Base-by-base conservation (phyloP, 2,888 invertebrate genomes). In the Orthosia gracilis region DNA sequence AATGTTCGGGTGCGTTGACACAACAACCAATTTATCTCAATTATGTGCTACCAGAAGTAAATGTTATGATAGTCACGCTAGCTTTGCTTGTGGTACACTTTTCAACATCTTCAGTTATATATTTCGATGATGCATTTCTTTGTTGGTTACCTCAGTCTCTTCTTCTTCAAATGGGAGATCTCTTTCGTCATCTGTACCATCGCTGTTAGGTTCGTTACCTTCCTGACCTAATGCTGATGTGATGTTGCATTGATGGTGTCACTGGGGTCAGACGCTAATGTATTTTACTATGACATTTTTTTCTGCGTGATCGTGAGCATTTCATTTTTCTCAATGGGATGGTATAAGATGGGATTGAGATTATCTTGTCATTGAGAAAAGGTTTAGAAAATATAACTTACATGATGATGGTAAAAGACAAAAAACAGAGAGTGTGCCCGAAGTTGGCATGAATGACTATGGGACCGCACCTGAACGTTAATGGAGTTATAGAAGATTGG, bases 11-110 rank as follows among this genome's bases (percentile, higher is more conserved):
- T 87, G 86, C 89, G 88, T 89, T 89, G 91, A 91, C 89, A 89
- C 86, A 87, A 87, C 83, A 70, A 72, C 84, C 82, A 87, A 92
- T 91, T 89, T 83, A 89, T 91, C 90, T 89, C 88, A 89, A 91
- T 90, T 88, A 87, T 82, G 57, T 76, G 59, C 54, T 69, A 67
- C 75, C 72, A 84, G 74, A 76, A 76, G 76, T 73, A 69, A 65
- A 71, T 78, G 84, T 73, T 75, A 67, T 74, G 26, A 65, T 67
- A 74, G 78, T 75, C 78, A 86, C 83, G 84, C 83, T 78, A 84
- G 66, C 57, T 80, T 58, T 50, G 23, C 0, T 18, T 11, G 40
- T 40, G 18, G 50, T 64, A 40, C n/a, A 63, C 12, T 61, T 80
- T 59, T 63, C 45, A 61, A 63, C 49, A 58, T 61, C 58, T 57